Percentiles rank a stretch among this genome's conserved stretches.
Conservation (phyloP, 2,113 vertebrate genomes). For the Elgaria multicarinata region DNA sequence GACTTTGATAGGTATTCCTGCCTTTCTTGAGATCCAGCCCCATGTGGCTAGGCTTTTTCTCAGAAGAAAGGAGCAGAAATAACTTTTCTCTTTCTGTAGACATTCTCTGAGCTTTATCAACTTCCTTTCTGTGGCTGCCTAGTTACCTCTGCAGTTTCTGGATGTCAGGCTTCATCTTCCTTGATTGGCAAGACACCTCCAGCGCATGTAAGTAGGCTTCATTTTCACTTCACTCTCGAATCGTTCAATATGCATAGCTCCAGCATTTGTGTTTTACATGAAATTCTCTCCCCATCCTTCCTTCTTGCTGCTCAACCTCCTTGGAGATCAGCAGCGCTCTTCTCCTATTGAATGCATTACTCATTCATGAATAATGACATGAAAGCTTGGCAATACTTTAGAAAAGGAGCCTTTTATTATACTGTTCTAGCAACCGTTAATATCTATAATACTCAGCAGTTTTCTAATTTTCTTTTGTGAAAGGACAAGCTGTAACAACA, state of each 20-base stretch:
- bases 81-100: not conserved
- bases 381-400: constrained; percentile 69
- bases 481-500: constrained; percentile 66
- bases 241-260: constrained; percentile 16
- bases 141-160: constrained; percentile 1
- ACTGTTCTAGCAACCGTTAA: constrained; percentile 73
- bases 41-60: not conserved
- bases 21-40: not conserved
- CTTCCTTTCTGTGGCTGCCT: not conserved
- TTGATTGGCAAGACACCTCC: not conserved
- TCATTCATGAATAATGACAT: constrained; percentile 77
- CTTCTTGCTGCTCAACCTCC: constrained; percentile 54
- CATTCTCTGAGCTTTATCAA: not conserved
- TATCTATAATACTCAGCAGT: constrained; percentile 73
- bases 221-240: constrained; percentile 49
- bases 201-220: constrained; percentile 29
- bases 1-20: not conserved
- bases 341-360: constrained; percentile 65
- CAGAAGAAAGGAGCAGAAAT: not conserved
- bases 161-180: constrained; percentile 29
- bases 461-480: constrained; percentile 79
- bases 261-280: constrained; percentile 38
- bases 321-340: constrained; percentile 66
- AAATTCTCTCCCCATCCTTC: constrained; percentile 54
- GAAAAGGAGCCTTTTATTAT: constrained; percentile 72